phyloP scores from a whole-genome alignment of 2,113 vertebrate species.

The Barnardius zonarius region DNA sequence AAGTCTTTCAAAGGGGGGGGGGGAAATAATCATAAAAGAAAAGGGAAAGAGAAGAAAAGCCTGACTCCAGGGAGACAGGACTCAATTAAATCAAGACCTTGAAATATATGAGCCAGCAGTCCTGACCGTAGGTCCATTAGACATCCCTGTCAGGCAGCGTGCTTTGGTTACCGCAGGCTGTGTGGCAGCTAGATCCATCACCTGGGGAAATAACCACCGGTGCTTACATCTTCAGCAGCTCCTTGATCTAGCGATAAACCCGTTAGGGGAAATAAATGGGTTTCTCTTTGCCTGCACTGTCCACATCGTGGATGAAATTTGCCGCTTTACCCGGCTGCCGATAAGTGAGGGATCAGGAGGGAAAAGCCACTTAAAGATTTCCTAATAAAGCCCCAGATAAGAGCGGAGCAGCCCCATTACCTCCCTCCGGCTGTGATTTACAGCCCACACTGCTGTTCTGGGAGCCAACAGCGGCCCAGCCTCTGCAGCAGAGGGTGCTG shows the following conservation, averaged over 20 bases:
- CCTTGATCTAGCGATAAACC: slow-evolving; percentile 50
- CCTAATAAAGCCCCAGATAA: slow-evolving; percentile 4
- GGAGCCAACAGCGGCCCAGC: not conserved
- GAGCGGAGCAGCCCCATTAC: not conserved
- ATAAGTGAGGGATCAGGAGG: not conserved
- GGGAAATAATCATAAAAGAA: not conserved
- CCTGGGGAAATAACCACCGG: slow-evolving; percentile 18
- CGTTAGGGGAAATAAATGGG: slow-evolving; percentile 49
- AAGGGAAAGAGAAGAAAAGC: not conserved
- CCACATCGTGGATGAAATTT: not conserved
- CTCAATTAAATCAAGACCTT: slow-evolving; percentile 27
- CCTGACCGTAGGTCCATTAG: not conserved
- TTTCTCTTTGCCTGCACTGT: not conserved
- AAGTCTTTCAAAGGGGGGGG: not conserved
- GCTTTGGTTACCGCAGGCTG: not conserved
- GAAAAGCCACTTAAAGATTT: not conserved
- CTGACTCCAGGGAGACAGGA: not conserved
- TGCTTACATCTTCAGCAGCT: slow-evolving; percentile 47
- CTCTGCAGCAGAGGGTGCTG: not conserved
- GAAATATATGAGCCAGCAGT: not conserved
- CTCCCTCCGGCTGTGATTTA: not conserved
- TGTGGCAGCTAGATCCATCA: slow-evolving; percentile 52
- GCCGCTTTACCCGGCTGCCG: not conserved
- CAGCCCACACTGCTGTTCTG: not conserved
- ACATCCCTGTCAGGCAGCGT: not conserved